Evolutionary conservation across 2,888 invertebrate genomes (phyloP).

Genomic region (Ditula angustiorana): DNA sequence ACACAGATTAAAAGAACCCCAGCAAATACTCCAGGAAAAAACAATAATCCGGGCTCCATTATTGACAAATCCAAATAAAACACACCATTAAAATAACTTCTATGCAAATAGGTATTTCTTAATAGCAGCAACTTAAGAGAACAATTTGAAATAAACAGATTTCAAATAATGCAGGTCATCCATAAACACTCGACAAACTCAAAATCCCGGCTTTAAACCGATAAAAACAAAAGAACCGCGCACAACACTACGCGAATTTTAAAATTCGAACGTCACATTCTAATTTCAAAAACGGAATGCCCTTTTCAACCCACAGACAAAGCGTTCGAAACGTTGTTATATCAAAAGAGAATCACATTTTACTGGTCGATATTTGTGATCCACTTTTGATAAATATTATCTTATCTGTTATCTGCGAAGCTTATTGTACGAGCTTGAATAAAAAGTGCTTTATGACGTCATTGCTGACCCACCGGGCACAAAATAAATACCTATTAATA

Average conservation of each 20-base stretch:
- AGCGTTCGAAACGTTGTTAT: constrained; percentile 16
- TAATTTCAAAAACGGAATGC: constrained; percentile 21
- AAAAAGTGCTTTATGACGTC: constrained; percentile 34
- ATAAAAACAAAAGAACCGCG: not conserved
- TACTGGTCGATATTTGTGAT: constrained; percentile 32
- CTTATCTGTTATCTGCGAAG: constrained; percentile 26
- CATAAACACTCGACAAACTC: not conserved
- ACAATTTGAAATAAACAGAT: no score
- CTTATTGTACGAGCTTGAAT: constrained; percentile 32
- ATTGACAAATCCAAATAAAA: not conserved
- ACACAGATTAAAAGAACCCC: constrained; percentile 40
- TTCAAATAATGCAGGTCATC: no score
- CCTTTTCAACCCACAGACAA: not conserved
- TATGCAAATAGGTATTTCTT: no score
- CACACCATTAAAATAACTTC: not conserved
- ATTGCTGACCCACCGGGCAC: constrained; percentile 2
- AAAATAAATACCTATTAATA: not conserved
- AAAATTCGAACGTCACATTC: constrained; percentile 20
- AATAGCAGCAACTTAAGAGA: no score
- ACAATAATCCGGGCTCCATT: constrained; percentile 26
- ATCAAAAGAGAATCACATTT: constrained; percentile 31
- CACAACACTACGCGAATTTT: not conserved
- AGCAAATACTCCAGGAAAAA: constrained; percentile 28
- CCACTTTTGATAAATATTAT: constrained; percentile 37
- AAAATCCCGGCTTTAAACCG: not conserved